Evolutionary conservation across 2,888 invertebrate species (phyloP).

Genomic region (Crematogaster levior): DNA sequence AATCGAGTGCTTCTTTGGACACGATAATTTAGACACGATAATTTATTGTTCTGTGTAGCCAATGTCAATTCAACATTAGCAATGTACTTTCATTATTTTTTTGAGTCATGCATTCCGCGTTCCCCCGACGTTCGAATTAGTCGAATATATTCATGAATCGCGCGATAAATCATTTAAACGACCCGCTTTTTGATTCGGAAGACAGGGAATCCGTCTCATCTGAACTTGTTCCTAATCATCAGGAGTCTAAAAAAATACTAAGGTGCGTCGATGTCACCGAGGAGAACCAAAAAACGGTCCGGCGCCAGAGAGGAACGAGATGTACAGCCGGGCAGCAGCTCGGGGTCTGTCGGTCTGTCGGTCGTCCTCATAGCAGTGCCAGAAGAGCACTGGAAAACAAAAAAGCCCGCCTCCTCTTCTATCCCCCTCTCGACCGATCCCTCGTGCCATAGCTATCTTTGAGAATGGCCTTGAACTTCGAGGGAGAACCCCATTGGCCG

Average conservation of each 20-base stretch:
- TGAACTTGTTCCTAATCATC: conserved; percentile 24
- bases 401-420: conserved; percentile 75
- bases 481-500: conserved; percentile 79
- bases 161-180: conserved; percentile 31
- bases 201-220: neutral
- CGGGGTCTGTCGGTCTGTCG: conserved; percentile 78
- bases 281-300: conserved; percentile 66
- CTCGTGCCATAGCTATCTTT: conserved; percentile 62
- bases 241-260: conserved; percentile 14
- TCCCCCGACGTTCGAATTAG: neutral
- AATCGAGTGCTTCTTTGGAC: neutral
- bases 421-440: conserved; percentile 22
- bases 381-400: conserved; percentile 73
- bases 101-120: too few species aligned
- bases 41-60: neutral
- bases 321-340: conserved; percentile 59
- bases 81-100: neutral
- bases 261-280: conserved; percentile 29
- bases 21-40: neutral
- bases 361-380: conserved; percentile 71
- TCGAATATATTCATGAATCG: conserved; percentile 18
- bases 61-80: too few species aligned
- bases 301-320: conserved; percentile 64
- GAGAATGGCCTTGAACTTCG: conserved; percentile 84
- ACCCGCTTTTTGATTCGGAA: neutral